Evolutionary conservation across 1,140 invertebrate species (phyloP).

Genomic region (Drosophila hydei): DNA sequence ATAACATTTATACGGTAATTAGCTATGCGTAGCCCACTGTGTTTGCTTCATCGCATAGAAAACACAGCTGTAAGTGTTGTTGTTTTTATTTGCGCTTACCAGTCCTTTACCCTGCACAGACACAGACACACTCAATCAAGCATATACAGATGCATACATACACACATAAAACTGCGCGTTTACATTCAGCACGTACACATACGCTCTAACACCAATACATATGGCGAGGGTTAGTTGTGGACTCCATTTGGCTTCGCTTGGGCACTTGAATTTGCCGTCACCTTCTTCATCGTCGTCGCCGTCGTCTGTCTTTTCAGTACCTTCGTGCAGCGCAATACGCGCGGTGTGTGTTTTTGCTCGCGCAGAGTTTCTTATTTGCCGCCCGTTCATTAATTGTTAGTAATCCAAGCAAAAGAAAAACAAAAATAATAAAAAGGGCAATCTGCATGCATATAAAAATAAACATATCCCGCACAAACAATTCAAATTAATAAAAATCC

Average conservation of each 20-base stretch:
- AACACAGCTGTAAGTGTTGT: conserved; percentile 74
- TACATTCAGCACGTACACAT: conserved; percentile 8
- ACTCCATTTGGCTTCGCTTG: conserved; percentile 74
- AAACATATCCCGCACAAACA: conserved; percentile 14
- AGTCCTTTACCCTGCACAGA: conserved; percentile 42
- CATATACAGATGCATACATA: conserved; percentile 1
- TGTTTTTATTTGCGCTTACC: conserved; percentile 59
- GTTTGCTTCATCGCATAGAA: conserved; percentile 32
- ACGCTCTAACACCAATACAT: conserved; percentile 25
- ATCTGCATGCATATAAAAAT: conserved; percentile 15
- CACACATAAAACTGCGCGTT: conserved; percentile 15
- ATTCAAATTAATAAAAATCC: conserved; percentile 9
- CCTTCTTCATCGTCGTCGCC: conserved; percentile 27
- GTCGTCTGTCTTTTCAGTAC: conserved; percentile 66
- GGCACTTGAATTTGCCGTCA: conserved; percentile 38
- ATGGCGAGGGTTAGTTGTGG: conserved; percentile 59
- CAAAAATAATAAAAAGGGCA: conserved; percentile 3
- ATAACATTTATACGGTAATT: not conserved
- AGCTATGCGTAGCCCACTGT: conserved; percentile 40
- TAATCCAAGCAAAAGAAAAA: conserved; percentile 18
- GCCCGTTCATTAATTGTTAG: conserved; percentile 60
- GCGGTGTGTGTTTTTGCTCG: conserved; percentile 63
- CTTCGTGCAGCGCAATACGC: conserved; percentile 77
- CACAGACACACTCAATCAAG: conserved; percentile 10
- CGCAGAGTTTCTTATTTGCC: conserved; percentile 66